A percentile compares a stretch with the other conserved stretches of the same genome.
Conservation (phyloP, 2,113 vertebrate species). For the Rhegmatorhina hoffmannsi region DNA sequence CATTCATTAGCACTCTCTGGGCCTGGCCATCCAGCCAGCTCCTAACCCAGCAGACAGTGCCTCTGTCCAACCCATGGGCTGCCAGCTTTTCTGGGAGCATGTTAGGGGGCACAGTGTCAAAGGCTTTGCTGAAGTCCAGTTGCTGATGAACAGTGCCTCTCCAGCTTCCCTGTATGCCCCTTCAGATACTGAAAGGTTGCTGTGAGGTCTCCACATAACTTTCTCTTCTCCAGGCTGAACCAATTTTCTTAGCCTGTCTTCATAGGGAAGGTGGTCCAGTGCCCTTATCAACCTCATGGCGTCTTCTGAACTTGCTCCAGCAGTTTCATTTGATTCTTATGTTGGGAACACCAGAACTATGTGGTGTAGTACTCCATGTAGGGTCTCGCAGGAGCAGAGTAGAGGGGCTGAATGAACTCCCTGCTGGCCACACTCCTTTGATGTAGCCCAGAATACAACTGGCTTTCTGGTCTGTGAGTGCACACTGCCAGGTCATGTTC, state of each 20-base stretch:
- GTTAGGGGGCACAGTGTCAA: too few relatives aligned
- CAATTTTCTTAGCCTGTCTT: not conserved
- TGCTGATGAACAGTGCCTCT: not conserved
- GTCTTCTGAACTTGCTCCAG: not conserved
- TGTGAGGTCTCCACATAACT: not conserved
- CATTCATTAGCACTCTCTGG: too few relatives aligned
- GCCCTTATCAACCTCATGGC: fast-evolving
- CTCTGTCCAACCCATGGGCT: too few relatives aligned
- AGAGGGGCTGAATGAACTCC: not conserved
- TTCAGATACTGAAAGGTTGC: not conserved
- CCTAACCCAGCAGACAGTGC: too few relatives aligned
- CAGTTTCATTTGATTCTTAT: too few relatives aligned
- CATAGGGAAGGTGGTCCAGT: not conserved
- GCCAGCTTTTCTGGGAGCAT: too few relatives aligned
- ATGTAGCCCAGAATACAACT: fast-evolving
- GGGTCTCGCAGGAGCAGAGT: not conserved
- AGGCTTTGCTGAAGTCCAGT: not conserved
- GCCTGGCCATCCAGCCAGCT: too few relatives aligned
- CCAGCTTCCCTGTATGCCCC: not conserved
- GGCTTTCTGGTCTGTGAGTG: not conserved
- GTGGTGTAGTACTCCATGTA: too few relatives aligned
- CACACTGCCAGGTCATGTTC: not conserved
- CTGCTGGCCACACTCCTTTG: fast-evolving
- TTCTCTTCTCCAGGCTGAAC: not conserved
- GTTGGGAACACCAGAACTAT: fast-evolving